A percentile compares a stretch with the other conserved stretches of the same genome.
These are phyloP conservation scores for Sebastes wilsoni DNA, from an alignment of 2,797 vertebrate species.

Conservation along the genomic window DNA sequence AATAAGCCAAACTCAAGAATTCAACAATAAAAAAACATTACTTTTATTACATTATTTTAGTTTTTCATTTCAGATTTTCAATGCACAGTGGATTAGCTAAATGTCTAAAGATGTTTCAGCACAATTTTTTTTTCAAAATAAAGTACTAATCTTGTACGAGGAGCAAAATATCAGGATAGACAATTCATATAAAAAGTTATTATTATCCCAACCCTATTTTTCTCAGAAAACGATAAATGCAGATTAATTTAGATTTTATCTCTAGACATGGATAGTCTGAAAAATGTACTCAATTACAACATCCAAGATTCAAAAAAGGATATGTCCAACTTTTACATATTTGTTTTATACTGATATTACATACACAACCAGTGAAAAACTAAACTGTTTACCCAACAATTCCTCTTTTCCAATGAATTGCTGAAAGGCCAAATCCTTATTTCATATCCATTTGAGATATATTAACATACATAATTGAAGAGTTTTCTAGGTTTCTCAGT, in stretches of 20 bases:
- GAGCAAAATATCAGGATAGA: background rate
- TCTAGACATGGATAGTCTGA: too few relatives aligned
- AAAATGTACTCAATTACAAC: too few relatives aligned
- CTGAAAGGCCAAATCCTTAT: background rate
- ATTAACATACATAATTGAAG: background rate
- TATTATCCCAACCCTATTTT: background rate
- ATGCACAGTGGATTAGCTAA: background rate
- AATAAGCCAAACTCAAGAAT: background rate
- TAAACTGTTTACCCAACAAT: background rate
- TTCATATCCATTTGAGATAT: background rate
- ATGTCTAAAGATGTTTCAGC: background rate
- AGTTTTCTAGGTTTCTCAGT: background rate
- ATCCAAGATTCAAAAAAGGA: too few relatives aligned
- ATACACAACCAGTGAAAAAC: background rate
- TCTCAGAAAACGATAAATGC: background rate
- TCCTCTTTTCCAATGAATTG: background rate
- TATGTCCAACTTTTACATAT: too few relatives aligned
- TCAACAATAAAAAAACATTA: too few relatives aligned
- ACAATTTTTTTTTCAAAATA: background rate
- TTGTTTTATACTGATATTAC: background rate
- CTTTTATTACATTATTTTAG: background rate
- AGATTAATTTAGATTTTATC: too few relatives aligned
- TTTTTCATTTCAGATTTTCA: background rate
- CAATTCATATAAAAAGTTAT: background rate
- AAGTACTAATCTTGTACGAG: background rate